phyloP scores from a whole-genome alignment of 2,888 invertebrate species.

The Catocala fraxini region DNA sequence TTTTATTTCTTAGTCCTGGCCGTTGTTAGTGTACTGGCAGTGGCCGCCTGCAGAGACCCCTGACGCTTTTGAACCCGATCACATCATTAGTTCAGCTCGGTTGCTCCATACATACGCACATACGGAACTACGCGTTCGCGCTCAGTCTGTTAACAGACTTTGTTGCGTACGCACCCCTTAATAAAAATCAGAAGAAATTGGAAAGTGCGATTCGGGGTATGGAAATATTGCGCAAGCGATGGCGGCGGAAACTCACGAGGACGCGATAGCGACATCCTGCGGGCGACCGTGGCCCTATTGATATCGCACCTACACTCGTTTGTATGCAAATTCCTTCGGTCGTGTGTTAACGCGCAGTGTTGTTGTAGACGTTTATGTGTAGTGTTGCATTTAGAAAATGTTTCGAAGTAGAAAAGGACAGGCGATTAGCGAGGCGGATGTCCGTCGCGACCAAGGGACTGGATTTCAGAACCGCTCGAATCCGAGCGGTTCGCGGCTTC shows the following conservation, averaged over 20 bases:
- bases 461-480: constrained; percentile 79
- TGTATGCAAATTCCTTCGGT: constrained; percentile 77
- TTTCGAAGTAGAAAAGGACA: constrained; percentile 77
- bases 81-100: constrained; percentile 82
- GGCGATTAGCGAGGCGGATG: constrained; percentile 81
- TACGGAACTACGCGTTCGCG: constrained; percentile 69
- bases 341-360: constrained; percentile 74
- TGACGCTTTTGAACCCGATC: constrained; percentile 83
- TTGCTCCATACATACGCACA: constrained; percentile 74
- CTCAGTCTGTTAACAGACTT: constrained; percentile 79
- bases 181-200: constrained; percentile 56
- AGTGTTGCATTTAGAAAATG: constrained; percentile 67
- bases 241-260: constrained; percentile 78
- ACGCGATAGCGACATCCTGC: constrained; percentile 82
- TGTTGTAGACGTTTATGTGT: constrained; percentile 61
- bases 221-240: constrained; percentile 74
- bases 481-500: constrained; percentile 84
- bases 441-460: constrained; percentile 81
- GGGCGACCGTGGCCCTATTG: constrained; percentile 85
- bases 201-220: constrained; percentile 59
- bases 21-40: constrained; percentile 68
- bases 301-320: constrained; percentile 77
- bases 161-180: constrained; percentile 75
- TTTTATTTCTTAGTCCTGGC: constrained; percentile 41
- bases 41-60: constrained; percentile 72